Conservation (phyloP, 2,797 vertebrate genomes). For the Pangasius macronema region DNA sequence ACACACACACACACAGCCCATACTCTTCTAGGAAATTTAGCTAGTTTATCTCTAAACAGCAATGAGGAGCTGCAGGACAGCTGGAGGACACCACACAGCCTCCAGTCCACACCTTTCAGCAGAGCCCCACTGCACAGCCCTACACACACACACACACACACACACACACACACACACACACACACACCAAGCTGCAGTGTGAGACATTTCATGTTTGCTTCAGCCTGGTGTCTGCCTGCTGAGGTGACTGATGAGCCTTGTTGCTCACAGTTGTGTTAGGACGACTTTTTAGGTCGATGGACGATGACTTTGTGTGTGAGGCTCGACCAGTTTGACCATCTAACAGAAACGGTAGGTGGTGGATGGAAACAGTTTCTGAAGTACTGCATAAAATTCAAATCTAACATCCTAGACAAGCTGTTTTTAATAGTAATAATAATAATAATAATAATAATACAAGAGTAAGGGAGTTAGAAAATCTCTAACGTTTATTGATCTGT, state of each 20-base stretch:
- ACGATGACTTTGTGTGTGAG: too few species aligned
- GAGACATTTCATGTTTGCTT: not conserved
- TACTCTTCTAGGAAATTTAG: conserved; percentile 45
- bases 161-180: too few species aligned
- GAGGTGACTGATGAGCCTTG: not conserved
- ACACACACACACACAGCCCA: conserved; percentile 27
- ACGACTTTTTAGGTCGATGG: too few species aligned
- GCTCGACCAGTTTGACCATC: too few species aligned
- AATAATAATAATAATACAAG: not conserved
- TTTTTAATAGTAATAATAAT: not conserved
- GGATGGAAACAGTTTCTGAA: not conserved
- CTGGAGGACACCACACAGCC: not conserved
- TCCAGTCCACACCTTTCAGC: not conserved
- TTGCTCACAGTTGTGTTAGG: not conserved
- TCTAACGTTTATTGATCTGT: not conserved
- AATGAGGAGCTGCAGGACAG: conserved; percentile 30
- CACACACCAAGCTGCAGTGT: not conserved
- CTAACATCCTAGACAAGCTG: not conserved
- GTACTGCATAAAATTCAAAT: too few species aligned
- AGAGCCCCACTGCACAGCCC: not conserved
- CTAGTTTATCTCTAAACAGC: conserved; percentile 48
- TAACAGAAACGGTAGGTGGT: too few species aligned
- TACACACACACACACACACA: not conserved
- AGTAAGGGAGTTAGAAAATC: not conserved
- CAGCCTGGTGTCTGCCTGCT: not conserved